Evolutionary conservation across 2,888 invertebrate genomes (phyloP), one percentile per base, ranked within the genome.

Genomic region (Polydrusus cervinus): DNA sequence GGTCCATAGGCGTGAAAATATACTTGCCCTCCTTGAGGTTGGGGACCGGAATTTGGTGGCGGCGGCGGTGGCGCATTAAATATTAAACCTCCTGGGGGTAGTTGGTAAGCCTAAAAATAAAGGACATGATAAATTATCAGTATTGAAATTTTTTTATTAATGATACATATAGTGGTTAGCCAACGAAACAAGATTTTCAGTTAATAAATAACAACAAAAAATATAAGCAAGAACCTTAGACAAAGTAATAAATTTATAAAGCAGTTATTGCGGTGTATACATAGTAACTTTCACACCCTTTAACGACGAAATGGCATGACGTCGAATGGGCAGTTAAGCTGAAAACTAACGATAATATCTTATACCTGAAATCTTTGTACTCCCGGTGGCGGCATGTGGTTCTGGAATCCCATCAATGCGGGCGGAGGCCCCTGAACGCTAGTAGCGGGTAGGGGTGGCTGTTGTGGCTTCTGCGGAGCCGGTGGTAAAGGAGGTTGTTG

Each of bases 41-140:
- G 74, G n/a, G 53, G 34, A 73, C 64, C 64, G 30, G 64, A 14
- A 64, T 47, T 64, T 14, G 80, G 86, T 25, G 83, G 81, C 11
- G 84, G 85, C 6, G 86, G 84, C 11, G 86, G 85, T 64, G 85
- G 85, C 14, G 85, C 84, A 65, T 85, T 84, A 79, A 86, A 87
- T 76, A 86, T 84, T 75, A 86, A 77, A 9, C 84, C 79, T 20
- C 85, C 86, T 74, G 85, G 85, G 30, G 84, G 81, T 78, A 86
- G 78, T 71, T 81, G 84, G 79, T 83, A 85, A 47, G 84, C 81
- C 71, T 82, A 84, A 65, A 79, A 81, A 13, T 78, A 64, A 65
- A n/a, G 6, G 13, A 43, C 1, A 40, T 10, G 13, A 11, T 2
- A 43, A 43, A 9, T 43, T 3, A 43, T 43, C 1, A n/a, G 3